Evolutionary conservation across 2,797 vertebrate genomes (phyloP), one percentile per base, ranked within the genome.

Genomic region (Rhinichthys osculus): DNA sequence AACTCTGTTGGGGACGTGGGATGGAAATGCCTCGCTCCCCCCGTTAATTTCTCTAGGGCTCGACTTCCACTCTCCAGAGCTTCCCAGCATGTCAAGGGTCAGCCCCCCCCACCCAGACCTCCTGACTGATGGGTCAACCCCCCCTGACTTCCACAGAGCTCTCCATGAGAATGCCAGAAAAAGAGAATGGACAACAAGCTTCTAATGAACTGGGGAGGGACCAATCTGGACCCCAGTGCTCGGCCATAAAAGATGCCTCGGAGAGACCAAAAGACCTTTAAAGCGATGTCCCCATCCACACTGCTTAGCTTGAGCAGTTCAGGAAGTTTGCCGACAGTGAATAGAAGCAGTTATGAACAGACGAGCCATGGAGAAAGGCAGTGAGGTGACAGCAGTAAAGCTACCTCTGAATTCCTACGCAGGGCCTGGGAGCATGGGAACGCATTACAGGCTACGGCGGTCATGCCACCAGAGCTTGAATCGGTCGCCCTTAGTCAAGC

Each of bases 1-100:
- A 89, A 90, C 84, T 91, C 85, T 38, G 81, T 50, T 35, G 81
- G 78, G 57, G 86, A 54, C 72, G 66, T 81, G 33, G 66, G 59
- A 78, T 88, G 40, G 70, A 69, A 72, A 86, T 76, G 59, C 66
- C 19, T 21, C 27, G 21, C 76, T 44, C 42, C 47, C 59, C 81
- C 91, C 91, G 90, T 92, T 93, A 94, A 93, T 93, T 94, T 95
- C 94, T 95, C 93, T 92, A 93, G 92, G 92, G 92, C 78, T 95
- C 91, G 91, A 93, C 94, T 94, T 93, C 92, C 92, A 94, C 94
- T 90, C 67, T 85, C 89, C 30, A 44, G 73, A 86, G 80, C 87
- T 87, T 86, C 78, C 91, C 91, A 82, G 85, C 91, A 89, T 94
- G 94, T 95, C 92, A 88, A 89, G 92, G 95, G 94, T 95, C 92